These are phyloP conservation scores for Drosophila monieri DNA, from an alignment of 2,888 invertebrate species.

Conservation along the genomic window DNA sequence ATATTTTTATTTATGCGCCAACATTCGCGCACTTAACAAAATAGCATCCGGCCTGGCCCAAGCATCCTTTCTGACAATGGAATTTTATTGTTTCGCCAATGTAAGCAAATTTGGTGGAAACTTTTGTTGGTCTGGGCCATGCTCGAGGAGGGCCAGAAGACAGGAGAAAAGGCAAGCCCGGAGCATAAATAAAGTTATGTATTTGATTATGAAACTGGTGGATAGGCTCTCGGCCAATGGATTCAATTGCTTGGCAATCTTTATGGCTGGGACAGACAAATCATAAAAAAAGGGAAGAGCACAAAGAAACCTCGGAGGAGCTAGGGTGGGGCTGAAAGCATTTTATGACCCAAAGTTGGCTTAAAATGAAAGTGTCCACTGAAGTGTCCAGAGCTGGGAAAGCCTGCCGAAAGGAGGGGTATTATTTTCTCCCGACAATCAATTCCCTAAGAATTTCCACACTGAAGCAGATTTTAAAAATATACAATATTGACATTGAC, in stretches of 20 bases:
- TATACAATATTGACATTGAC: conserved; percentile 25
- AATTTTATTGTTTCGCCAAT: conserved; percentile 76
- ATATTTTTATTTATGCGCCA: conserved; percentile 76
- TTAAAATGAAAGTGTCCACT: conserved; percentile 61
- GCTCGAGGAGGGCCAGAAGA: background rate
- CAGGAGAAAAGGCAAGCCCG: background rate
- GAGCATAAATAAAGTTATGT: conserved; percentile 73
- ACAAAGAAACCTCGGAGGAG: background rate
- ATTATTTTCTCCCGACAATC: background rate
- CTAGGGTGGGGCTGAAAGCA: conserved; percentile 15
- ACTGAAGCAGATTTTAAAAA: conserved; percentile 1
- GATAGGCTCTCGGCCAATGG: conserved; percentile 54
- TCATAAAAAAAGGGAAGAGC: conserved; percentile 55
- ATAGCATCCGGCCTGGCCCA: conserved; percentile 46
- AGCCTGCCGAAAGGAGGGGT: conserved; percentile 11
- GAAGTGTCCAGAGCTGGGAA: conserved; percentile 26
- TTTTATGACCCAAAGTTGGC: conserved; percentile 64
- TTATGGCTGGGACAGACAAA: conserved; percentile 39
- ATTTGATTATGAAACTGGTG: conserved; percentile 67
- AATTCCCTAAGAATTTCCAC: conserved; percentile 10
- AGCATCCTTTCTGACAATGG: conserved; percentile 55
- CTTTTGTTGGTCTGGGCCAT: conserved; percentile 33
- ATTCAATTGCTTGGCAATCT: conserved; percentile 71
- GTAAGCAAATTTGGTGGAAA: conserved; percentile 72
- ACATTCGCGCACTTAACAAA: conserved; percentile 74